phyloP scores from a whole-genome alignment of 1,140 invertebrate species.

The Polypedilum vanderplanki region DNA sequence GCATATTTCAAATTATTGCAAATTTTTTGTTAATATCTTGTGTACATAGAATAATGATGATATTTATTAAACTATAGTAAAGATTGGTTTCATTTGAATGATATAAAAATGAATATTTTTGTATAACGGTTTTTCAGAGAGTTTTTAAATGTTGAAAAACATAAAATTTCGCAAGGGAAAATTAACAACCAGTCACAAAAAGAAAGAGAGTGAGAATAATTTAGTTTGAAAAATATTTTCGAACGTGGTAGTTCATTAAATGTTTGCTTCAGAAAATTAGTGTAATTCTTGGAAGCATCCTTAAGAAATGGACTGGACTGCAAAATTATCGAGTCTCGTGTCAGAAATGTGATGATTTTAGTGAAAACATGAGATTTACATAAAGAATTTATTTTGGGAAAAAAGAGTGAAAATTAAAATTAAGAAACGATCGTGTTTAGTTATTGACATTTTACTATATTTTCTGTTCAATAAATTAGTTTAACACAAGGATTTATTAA shows the following conservation, averaged over 20 bases:
- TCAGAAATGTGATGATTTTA: background rate
- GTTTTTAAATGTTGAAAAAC: too few relatives aligned
- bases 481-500: background rate
- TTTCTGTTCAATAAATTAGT: background rate
- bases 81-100: too few relatives aligned
- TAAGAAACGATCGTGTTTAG: background rate
- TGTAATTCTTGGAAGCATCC: constrained; percentile 23
- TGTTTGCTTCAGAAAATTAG: constrained; percentile 30
- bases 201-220: too few relatives aligned
- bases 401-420: background rate
- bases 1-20: too few relatives aligned
- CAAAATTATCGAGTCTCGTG: background rate
- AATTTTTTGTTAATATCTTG: too few relatives aligned
- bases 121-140: too few relatives aligned
- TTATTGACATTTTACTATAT: background rate
- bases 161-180: too few relatives aligned
- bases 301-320: constrained; percentile 2
- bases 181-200: too few relatives aligned
- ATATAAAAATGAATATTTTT: too few relatives aligned
- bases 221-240: too few relatives aligned
- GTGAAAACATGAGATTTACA: constrained; percentile 23
- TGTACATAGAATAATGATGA: too few relatives aligned
- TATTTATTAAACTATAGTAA: too few relatives aligned
- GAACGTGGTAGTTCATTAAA: background rate
- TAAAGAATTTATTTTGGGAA: background rate